Conservation (phyloP, 2,113 vertebrate species). For the Vulpes vulpes region DNA sequence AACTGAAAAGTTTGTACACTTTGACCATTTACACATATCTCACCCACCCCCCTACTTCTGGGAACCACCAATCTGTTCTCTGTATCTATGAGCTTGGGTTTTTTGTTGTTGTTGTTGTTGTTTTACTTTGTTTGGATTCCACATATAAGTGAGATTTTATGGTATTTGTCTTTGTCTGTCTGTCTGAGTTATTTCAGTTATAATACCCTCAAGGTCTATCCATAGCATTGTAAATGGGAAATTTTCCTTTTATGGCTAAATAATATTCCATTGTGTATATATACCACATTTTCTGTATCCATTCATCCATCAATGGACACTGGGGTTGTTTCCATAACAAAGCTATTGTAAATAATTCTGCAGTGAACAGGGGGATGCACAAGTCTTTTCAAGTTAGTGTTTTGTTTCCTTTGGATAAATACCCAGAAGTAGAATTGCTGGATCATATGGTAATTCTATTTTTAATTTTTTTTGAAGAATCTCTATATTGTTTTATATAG, state of each 20-base stretch:
- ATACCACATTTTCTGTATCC: not conserved
- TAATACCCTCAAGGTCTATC: not conserved
- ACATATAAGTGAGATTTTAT: not conserved
- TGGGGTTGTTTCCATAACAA: not conserved
- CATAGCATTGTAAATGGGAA: not conserved
- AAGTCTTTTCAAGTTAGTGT: not conserved
- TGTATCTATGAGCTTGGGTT: not conserved
- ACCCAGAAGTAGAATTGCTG: not conserved
- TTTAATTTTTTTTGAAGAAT: not conserved
- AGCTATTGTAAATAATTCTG: not conserved
- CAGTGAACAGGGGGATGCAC: not conserved
- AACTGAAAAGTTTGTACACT: constrained; percentile 3
- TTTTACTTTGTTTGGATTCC: not conserved
- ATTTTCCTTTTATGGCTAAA: not conserved
- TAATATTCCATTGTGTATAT: not conserved
- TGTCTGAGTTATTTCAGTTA: not conserved
- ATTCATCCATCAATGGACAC: too few species aligned
- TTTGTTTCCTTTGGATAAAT: not conserved
- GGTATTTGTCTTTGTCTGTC: not conserved
- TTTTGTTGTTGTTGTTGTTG: not conserved
- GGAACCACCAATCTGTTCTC: not conserved
- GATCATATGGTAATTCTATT: not conserved
- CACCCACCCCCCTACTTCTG: too few species aligned
- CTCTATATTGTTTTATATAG: not conserved
- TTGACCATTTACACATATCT: not conserved